A percentile compares a stretch with the other conserved stretches of the same genome.
Conservation (phyloP, 2,888 invertebrate genomes). For the Patella ulyssiponensis region DNA sequence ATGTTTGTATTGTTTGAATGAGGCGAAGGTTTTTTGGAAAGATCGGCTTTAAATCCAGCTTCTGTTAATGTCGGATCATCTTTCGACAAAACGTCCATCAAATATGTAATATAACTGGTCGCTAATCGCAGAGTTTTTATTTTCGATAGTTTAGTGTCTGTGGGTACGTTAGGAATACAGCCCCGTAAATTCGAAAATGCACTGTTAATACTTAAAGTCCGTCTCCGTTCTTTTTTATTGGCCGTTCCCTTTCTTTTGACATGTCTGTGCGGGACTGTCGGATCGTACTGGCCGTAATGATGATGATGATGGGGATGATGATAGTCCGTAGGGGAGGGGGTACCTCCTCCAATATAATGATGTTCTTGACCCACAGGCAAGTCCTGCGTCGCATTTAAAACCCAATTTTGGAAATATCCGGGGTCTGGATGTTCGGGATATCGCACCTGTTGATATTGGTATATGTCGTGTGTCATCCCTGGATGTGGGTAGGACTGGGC, state of each 20-base stretch:
- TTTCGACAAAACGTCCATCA: conserved; percentile 88
- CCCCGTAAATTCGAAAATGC: conserved; percentile 93
- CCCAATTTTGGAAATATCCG: conserved; percentile 61
- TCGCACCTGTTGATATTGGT: conserved; percentile 51
- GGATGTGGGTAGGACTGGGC: conserved; percentile 60
- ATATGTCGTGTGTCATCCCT: conserved; percentile 58
- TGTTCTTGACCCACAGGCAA: conserved; percentile 43
- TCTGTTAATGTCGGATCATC: conserved; percentile 80
- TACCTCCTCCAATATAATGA: conserved; percentile 27
- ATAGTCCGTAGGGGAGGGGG: conserved; percentile 36
- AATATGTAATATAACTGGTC: conserved; percentile 80
- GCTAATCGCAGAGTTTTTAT: conserved; percentile 95
- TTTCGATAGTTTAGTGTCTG: conserved; percentile 94
- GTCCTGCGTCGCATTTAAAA: conserved; percentile 50
- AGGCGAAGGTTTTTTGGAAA: conserved; percentile 73
- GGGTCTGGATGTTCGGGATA: conserved; percentile 57
- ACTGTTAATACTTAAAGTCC: conserved; percentile 95
- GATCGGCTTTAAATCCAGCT: conserved; percentile 86
- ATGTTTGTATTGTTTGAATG: not conserved
- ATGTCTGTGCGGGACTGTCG: conserved; percentile 54
- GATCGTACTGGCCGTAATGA: conserved; percentile 41
- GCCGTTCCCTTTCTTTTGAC: conserved; percentile 78
- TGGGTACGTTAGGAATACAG: conserved; percentile 95
- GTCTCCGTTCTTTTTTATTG: conserved; percentile 92
- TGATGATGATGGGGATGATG: conserved; percentile 18